Evolutionary conservation across 2,113 vertebrate genomes (phyloP).

Genomic region (Scomber colias): DNA sequence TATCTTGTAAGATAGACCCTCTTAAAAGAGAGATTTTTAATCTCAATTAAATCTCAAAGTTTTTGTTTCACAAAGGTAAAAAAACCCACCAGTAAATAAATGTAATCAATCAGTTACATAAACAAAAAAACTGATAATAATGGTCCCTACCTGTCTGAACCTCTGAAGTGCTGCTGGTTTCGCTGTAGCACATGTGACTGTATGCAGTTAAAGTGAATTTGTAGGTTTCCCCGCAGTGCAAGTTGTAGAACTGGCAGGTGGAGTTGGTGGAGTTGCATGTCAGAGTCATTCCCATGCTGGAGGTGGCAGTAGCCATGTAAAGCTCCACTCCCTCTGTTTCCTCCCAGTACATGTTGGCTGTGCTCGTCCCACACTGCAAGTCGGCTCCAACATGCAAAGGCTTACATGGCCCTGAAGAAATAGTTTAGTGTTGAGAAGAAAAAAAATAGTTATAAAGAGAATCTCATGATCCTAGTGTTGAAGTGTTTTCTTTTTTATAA

Average conservation of each 20-base stretch:
- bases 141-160: slow-evolving; percentile 78
- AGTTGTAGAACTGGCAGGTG: slow-evolving; percentile 71
- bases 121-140: neutral
- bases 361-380: slow-evolving; percentile 71
- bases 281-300: slow-evolving; percentile 30
- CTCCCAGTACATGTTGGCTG: slow-evolving; percentile 79
- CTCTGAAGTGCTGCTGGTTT: slow-evolving; percentile 67
- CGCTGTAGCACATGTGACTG: slow-evolving; percentile 67
- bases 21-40: too few relatives aligned
- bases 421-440: neutral
- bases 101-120: neutral
- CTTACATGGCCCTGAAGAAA: slow-evolving; percentile 80
- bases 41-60: too few relatives aligned
- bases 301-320: slow-evolving; percentile 73
- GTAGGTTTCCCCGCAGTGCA: slow-evolving; percentile 81
- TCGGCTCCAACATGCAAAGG: slow-evolving; percentile 74
- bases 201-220: slow-evolving; percentile 73
- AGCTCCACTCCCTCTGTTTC: slow-evolving; percentile 57
- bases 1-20: too few relatives aligned
- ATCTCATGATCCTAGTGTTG: neutral
- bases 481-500: neutral
- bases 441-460: neutral
- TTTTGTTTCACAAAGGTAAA: too few relatives aligned
- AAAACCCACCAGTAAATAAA: too few relatives aligned
- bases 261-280: slow-evolving; percentile 78